Evolutionary conservation across 2,797 vertebrate genomes (phyloP).

Genomic region (Peromyscus aztecus): DNA sequence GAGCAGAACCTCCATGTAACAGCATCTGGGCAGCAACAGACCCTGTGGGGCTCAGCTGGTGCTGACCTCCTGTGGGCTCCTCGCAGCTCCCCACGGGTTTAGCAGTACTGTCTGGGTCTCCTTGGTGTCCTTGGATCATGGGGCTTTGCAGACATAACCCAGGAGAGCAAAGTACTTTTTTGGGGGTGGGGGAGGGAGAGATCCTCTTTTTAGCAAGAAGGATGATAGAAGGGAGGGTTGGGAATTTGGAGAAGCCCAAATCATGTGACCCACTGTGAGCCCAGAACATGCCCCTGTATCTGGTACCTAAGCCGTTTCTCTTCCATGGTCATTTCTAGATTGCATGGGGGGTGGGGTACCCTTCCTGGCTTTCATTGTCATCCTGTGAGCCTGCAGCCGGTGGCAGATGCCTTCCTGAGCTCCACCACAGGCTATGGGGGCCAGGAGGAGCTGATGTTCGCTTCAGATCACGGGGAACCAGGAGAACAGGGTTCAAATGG

Average conservation of each 20-base stretch:
- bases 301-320: neutral
- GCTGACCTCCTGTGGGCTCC: neutral
- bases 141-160: neutral
- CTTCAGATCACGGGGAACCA: neutral
- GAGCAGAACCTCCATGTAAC: neutral
- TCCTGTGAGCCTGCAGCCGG: neutral
- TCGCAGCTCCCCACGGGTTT: neutral
- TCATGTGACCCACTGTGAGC: no score
- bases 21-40: neutral
- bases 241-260: neutral
- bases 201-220: neutral
- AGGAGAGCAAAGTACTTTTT: neutral
- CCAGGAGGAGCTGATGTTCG: neutral
- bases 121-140: neutral
- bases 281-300: neutral
- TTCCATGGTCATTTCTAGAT: neutral
- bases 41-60: neutral
- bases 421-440: neutral
- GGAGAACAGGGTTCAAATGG: neutral
- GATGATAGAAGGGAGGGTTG: neutral
- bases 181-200: no score
- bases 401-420: neutral
- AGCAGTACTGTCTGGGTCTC: neutral
- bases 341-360: no score
- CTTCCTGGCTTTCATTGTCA: neutral